Conservation (phyloP, 2,797 vertebrate genomes). For the Hylomyscus alleni region DNA sequence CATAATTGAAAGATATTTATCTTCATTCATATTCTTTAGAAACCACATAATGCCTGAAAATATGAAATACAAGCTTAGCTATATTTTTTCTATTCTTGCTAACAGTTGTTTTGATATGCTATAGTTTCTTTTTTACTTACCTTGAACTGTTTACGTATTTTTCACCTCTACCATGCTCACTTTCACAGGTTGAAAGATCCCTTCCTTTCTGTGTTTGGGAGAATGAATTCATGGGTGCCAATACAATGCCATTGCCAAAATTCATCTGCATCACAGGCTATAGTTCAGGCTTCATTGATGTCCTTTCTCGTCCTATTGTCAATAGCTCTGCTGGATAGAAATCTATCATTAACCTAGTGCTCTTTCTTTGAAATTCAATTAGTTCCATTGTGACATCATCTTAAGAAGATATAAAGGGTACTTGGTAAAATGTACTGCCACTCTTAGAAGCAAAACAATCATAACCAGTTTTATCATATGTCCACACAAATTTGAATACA, state of each 20-base stretch:
- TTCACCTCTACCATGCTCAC: slow-evolving; percentile 58
- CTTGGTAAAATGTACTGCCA: slow-evolving; percentile 70
- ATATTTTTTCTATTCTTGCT: slow-evolving; percentile 72
- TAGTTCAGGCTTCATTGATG: slow-evolving; percentile 74
- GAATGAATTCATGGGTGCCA: slow-evolving; percentile 3
- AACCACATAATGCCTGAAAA: slow-evolving; percentile 37
- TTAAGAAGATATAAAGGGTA: slow-evolving; percentile 79
- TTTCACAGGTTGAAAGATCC: slow-evolving; percentile 58
- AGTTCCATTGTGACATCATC: slow-evolving; percentile 78
- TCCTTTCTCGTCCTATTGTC: slow-evolving; percentile 81
- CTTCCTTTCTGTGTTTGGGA: slow-evolving; percentile 39
- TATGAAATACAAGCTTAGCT: slow-evolving; percentile 41
- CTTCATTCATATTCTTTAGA: neutral
- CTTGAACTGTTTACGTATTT: slow-evolving; percentile 73
- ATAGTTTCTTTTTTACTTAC: slow-evolving; percentile 65
- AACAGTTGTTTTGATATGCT: slow-evolving; percentile 51
- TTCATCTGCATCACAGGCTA: slow-evolving; percentile 73
- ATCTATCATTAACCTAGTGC: slow-evolving; percentile 80
- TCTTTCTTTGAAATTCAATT: slow-evolving; percentile 86
- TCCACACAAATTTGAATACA: slow-evolving; percentile 82
- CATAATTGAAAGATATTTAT: slow-evolving; percentile 34
- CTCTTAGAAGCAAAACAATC: slow-evolving; percentile 81
- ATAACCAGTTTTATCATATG: slow-evolving; percentile 82
- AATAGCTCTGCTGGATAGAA: slow-evolving; percentile 85
- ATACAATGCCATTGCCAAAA: slow-evolving; percentile 80